Evolutionary conservation across 2,797 vertebrate species (phyloP).

Genomic region (Selene dorsalis): DNA sequence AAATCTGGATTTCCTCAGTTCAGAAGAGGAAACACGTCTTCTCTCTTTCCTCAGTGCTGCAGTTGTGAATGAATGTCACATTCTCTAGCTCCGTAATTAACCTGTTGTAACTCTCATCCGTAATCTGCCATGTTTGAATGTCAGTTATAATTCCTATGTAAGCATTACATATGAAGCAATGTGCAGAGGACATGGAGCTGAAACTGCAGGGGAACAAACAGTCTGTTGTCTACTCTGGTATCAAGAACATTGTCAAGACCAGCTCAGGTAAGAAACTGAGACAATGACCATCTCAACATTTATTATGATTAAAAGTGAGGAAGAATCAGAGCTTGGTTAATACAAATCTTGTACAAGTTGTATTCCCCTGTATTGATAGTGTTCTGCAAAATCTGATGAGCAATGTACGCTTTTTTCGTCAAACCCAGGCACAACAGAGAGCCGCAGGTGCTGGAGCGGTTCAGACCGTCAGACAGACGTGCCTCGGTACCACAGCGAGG

Average conservation of each 20-base stretch:
- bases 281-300: neutral
- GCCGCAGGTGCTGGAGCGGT: constrained; percentile 91
- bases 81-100: too few relatives aligned
- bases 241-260: constrained; percentile 96
- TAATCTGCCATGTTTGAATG: neutral
- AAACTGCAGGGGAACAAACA: constrained; percentile 94
- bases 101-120: neutral
- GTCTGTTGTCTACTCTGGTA: constrained; percentile 93
- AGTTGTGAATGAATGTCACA: neutral
- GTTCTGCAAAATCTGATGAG: too few relatives aligned
- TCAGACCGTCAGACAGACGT: constrained; percentile 92
- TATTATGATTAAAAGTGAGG: neutral
- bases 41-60: neutral
- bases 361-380: neutral
- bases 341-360: neutral
- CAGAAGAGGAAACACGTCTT: neutral
- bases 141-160: constrained; percentile 88
- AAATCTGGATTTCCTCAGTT: neutral
- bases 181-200: constrained; percentile 94
- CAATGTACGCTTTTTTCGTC: neutral
- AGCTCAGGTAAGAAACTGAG: constrained; percentile 89
- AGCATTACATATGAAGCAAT: constrained; percentile 98
- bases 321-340: neutral
- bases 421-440: constrained; percentile 90
- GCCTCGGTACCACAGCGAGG: constrained; percentile 91